Evolutionary conservation across 2,888 invertebrate species (phyloP), one percentile per base, ranked within the genome.

Genomic region (Teleogryllus oceanicus): DNA sequence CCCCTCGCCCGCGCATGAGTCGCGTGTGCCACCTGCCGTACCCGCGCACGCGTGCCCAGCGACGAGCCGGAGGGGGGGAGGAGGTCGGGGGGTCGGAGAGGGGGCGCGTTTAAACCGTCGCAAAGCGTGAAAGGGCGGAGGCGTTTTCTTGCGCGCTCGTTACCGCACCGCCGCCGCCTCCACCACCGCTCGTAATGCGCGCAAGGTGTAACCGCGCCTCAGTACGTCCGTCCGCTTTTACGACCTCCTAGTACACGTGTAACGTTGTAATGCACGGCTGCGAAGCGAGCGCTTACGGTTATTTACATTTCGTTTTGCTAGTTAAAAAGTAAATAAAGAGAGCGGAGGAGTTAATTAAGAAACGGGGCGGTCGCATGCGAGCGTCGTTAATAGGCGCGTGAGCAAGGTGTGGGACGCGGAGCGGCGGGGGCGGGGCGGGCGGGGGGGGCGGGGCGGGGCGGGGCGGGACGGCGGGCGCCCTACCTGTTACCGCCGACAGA

Each of bases 321-420:
- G 16, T 62, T 62, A 62, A 62, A 62, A 13, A 62, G 62, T 62
- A 62, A 62, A 62, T 62, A 62, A 62, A 62, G 62, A 62, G 62
- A 18, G 62, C 62, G n/a, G 62, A n/a, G 8, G 62, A 62, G 62
- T n/a, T 62, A 62, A 62, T 62, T 62, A 62, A n/a, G 62, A 8
- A 37, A 62, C 62, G 13, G 62, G 62, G 62, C n/a, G 62, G 16
- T 62, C 16, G n/a, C 62, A 62, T 62, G 62, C 13, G 62, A 37
- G 37, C 37, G 2, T 37, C 37, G 37, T 37, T 37, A 37, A 37
- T 37, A 37, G 37, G 37, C 37, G 37, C 37, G 37, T 37, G 37
- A 37, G 37, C 37, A 5, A 62, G 62, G 13, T 13, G 62, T 62
- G 62, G 11, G 62, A 1, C 16, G 62, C 3, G 62, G 62, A n/a